phyloP scores from a whole-genome alignment of 1,140 invertebrate genomes.

The Acromyrmex echinatior region DNA sequence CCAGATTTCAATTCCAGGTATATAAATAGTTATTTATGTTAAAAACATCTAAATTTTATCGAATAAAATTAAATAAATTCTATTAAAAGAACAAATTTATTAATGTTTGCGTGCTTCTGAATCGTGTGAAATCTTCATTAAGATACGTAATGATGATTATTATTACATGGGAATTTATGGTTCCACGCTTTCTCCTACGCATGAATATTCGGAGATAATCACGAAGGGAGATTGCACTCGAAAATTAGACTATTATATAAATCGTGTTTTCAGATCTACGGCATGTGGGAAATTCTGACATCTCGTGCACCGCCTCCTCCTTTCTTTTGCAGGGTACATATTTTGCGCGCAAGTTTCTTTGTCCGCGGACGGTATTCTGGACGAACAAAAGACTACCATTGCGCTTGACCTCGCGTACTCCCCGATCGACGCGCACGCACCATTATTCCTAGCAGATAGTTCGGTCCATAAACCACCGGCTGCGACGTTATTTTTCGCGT shows the following conservation, averaged over 20 bases:
- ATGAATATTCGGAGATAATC: conserved; percentile 14
- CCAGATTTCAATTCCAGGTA: background rate
- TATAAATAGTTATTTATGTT: conserved; percentile 3
- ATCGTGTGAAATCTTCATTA: background rate
- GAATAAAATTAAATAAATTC: background rate
- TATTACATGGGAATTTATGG: background rate
- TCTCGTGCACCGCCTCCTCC: background rate
- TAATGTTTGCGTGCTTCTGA: background rate
- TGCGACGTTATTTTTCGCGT: conserved; percentile 41
- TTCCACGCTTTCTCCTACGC: background rate
- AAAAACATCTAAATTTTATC: background rate
- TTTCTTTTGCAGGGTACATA: background rate
- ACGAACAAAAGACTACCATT: conserved; percentile 52
- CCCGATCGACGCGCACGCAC: conserved; percentile 51
- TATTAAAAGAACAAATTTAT: background rate
- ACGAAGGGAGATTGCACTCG: too few relatives aligned
- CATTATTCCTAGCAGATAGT: conserved; percentile 58
- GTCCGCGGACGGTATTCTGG: background rate
- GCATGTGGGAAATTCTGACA: conserved; percentile 23
- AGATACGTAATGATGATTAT: background rate
- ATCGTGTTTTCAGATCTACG: background rate
- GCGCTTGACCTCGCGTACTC: conserved; percentile 50
- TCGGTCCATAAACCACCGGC: conserved; percentile 46
- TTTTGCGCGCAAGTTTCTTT: conserved; percentile 43
- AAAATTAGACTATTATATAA: background rate